Base-by-base conservation (phyloP, 2,888 invertebrate genomes). In the Cheilosia vernalis region DNA sequence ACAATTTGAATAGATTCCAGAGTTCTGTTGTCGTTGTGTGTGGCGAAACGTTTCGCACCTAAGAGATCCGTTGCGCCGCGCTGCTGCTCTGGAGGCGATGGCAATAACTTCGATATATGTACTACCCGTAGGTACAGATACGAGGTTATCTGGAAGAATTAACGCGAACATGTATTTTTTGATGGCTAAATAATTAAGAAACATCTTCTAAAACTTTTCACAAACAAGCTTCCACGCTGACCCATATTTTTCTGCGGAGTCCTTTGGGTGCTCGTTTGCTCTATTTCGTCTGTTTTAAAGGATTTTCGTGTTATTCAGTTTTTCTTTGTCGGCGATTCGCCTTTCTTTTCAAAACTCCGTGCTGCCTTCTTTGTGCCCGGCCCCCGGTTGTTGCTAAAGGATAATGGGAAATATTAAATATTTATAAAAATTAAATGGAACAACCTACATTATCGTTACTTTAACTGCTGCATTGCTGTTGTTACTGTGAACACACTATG, bases 361-460 rank as follows among this genome's bases (percentile, higher is more conserved):
- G 2, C 6, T 40, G 30, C 44, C 42, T 24, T 58, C 4, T 37
- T 37, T 37, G 37, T 37, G 30, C 13, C 13, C 13, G 10, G 56
- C 60, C 42, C 27, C 37, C 53, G 44, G 60, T 27, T 76, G 42
- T 76, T 76, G 40, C 76, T 64, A 73, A 86, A 86, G 81, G 86
- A 78, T 82, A 86, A 86, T 86, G 77, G 82, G 53, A 86, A 78
- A 86, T 82, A 82, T 86, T 82, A 86, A 82, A 86, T 86, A 86
- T 86, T 86, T 86, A 86, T 86, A 86, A 82, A 86, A 86, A 82
- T 86, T 78, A 86, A 86, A 86, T 82, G 82, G 69, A 86, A 78
- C 86, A 86, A 86, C 82, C 86, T 78, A 78, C 82, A 86, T 86
- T 81, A 82, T 86, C 82, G 82, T 82, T 86, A 82, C 81, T 85